A percentile compares a stretch with the other conserved stretches of the same genome.
Evolutionary conservation across 2,113 vertebrate genomes (phyloP).

Genomic region (Isichthys henryi): DNA sequence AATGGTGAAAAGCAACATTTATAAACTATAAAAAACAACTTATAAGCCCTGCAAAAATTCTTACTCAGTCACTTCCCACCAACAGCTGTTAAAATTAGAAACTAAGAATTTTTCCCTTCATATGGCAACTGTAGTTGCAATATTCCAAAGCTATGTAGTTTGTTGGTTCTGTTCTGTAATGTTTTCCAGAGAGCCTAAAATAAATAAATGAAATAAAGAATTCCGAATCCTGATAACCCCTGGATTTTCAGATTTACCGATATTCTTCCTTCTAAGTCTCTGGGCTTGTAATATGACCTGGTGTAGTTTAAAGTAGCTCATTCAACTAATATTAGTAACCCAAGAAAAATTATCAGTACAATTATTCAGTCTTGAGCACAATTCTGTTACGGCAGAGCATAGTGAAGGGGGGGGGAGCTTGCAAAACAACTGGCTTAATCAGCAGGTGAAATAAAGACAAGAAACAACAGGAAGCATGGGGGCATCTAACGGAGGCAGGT

Average conservation of each 20-base stretch:
- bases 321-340: background rate
- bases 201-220: background rate
- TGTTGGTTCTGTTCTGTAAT: background rate
- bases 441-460: too few relatives aligned
- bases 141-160: background rate
- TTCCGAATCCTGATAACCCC: background rate
- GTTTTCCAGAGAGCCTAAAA: background rate
- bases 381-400: too few relatives aligned
- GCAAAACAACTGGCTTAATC: too few relatives aligned
- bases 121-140: background rate
- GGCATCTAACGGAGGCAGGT: too few relatives aligned
- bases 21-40: background rate
- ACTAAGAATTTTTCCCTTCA: background rate
- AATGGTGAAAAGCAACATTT: background rate
- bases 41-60: background rate
- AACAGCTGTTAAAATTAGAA: background rate
- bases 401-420: too few relatives aligned
- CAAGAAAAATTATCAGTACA: background rate
- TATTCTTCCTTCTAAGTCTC: background rate
- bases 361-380: background rate
- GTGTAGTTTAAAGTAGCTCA: background rate
- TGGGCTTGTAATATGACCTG: background rate
- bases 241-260: background rate
- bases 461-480: too few relatives aligned
- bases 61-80: background rate